phyloP scores from a whole-genome alignment of 2,797 vertebrate species.

The Myotis daubentonii region DNA sequence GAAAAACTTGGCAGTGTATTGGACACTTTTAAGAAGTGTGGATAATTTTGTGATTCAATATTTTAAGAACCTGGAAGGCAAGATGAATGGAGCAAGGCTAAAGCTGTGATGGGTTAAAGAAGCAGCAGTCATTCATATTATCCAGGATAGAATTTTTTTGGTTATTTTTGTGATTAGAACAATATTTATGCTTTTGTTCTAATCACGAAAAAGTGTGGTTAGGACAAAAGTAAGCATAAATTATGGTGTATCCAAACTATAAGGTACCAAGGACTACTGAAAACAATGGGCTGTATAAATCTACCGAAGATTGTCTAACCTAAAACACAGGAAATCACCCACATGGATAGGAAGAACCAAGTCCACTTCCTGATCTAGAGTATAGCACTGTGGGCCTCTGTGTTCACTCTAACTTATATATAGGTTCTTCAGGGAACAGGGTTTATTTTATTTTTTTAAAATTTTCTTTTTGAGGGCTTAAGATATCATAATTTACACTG shows the following conservation, averaged over 20 bases:
- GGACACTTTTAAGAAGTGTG: constrained; percentile 25
- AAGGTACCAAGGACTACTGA: no score
- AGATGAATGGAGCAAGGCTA: constrained; percentile 14
- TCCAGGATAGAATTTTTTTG: neutral
- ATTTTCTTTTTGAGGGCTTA: neutral
- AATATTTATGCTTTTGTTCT: neutral
- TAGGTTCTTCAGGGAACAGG: neutral
- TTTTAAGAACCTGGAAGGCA: neutral
- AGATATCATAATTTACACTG: neutral
- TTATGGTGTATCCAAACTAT: no score
- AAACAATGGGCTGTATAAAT: no score
- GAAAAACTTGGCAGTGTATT: neutral
- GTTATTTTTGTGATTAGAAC: neutral
- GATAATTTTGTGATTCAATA: neutral
- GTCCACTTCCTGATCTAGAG: neutral
- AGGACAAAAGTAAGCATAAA: no score
- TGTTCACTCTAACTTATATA: neutral
- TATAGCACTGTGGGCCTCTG: neutral
- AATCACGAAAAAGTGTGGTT: no score
- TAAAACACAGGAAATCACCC: neutral
- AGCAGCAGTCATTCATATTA: neutral
- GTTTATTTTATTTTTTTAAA: neutral
- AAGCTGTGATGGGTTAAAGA: constrained; percentile 34
- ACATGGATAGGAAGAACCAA: neutral
- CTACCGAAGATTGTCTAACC: neutral